Evolutionary conservation across 2,113 vertebrate species (phyloP), one percentile per base, ranked within the genome.

Genomic region (Pycnonotus jocosus): DNA sequence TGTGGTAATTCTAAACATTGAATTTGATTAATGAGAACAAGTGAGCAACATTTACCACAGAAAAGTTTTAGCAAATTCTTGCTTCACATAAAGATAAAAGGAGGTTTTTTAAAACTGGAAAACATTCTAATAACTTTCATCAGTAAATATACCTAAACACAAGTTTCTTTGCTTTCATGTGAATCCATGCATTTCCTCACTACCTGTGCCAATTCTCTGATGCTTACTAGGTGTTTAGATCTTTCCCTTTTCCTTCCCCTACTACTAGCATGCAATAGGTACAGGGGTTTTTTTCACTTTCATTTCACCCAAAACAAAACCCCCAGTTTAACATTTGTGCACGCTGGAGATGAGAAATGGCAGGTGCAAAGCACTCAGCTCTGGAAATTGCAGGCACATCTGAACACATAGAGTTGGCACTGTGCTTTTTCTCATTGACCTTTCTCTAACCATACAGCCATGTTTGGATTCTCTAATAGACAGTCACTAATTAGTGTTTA

Each of bases 1-100:
- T 51, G 31, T 95, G 72, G 42, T 82, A 95, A 54, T 83, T 93
- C 85, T 85, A 87, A 90, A 73, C 16, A 47, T 56, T 69, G 30
- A 77, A 65, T 96, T 93, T 89, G 85, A 93, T 95, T 91, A 96
- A 93, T 88, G 79, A 91, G 70, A 81, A 79, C 61, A 93, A 90
- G 64, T 11, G 23, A 94, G 58, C 54, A 90, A 40, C 11, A 18
- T 95, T 94, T 58, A 86, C 76, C 20, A 27, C 15, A 61, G 50
- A 93, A 86, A 31, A 5, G 20, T 76, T 95, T 82, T 37, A 61
- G 37, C 19, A 91, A 31, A 16, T 48, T 81, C 79, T 80, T 81
- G 4, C 35, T 82, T 82, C 37, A 13, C 40, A 3, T n/a, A 61
- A 44, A 69, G 40, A 81, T 54, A 78, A 84, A 82, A 89, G 35